Evolutionary conservation across 1,140 invertebrate species (phyloP).

Genomic region (Drosophila albomicans): DNA sequence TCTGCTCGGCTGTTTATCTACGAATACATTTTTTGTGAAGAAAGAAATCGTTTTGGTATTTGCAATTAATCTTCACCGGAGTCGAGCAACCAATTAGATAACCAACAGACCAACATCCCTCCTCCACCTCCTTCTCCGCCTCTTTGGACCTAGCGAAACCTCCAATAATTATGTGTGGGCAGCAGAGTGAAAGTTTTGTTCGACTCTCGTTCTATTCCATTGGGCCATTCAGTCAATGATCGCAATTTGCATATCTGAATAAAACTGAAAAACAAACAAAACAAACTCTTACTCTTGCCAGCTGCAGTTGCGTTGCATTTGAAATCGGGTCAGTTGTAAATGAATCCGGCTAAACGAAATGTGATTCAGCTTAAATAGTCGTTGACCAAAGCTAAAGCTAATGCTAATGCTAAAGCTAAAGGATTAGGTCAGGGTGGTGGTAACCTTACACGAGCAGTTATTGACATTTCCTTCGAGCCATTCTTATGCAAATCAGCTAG

Average conservation of each 20-base stretch:
- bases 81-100: constrained; percentile 69
- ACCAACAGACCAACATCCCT: constrained; percentile 29
- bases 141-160: constrained; percentile 23
- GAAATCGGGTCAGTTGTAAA: constrained; percentile 50
- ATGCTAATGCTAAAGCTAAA: constrained; percentile 15
- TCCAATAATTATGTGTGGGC: constrained; percentile 46
- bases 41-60: constrained; percentile 60
- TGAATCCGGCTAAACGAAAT: neutral
- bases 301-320: constrained; percentile 48
- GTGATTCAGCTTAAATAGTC: constrained; percentile 3
- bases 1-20: constrained; percentile 16
- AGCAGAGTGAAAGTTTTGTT: constrained; percentile 59
- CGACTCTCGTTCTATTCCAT: constrained; percentile 66
- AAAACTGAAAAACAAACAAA: constrained; percentile 16
- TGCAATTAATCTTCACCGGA: constrained; percentile 72
- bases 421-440: constrained; percentile 28
- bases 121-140: neutral
- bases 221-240: constrained; percentile 38
- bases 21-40: constrained; percentile 4
- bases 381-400: neutral
- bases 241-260: constrained; percentile 64
- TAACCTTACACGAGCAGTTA: constrained; percentile 37
- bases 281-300: constrained; percentile 16
- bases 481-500: constrained; percentile 72
- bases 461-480: constrained; percentile 55